Conservation (phyloP, 1,140 invertebrate species). For the Hypsibius dujardini region DNA sequence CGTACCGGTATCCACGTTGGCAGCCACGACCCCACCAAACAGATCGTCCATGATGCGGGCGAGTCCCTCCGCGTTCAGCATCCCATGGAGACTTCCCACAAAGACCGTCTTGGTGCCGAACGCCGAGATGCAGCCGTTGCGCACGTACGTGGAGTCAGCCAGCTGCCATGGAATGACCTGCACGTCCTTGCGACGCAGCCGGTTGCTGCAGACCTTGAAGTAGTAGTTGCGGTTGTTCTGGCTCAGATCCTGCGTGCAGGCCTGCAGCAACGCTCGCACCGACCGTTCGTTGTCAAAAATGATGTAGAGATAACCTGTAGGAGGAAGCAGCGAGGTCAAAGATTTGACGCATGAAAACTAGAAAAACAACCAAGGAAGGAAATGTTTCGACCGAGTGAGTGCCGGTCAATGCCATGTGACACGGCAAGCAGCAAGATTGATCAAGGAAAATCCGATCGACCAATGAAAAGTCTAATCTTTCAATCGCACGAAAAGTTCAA, state of each 20-base stretch:
- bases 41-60: constrained; percentile 85
- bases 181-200: constrained; percentile 69
- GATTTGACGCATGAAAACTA: background rate
- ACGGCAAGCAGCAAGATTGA: too few relatives aligned
- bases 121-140: constrained; percentile 56
- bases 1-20: constrained; percentile 11
- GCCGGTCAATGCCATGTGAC: too few relatives aligned
- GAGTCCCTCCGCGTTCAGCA: constrained; percentile 75
- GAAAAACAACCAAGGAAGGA: too few relatives aligned
- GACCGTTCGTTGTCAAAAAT: constrained; percentile 16
- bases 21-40: constrained; percentile 64
- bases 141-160: constrained; percentile 68
- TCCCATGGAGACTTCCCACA: constrained; percentile 89
- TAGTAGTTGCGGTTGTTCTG: constrained; percentile 54
- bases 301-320: constrained; percentile 7
- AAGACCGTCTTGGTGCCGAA: constrained; percentile 61
- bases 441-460: too few relatives aligned
- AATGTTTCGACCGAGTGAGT: too few relatives aligned
- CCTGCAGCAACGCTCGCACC: constrained; percentile 50
- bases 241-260: constrained; percentile 55
- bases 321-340: background rate
- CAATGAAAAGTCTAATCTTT: too few relatives aligned
- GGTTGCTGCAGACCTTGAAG: constrained; percentile 68
- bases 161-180: constrained; percentile 92
- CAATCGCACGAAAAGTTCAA: too few relatives aligned